Evolutionary conservation across 2,113 vertebrate genomes (phyloP), one percentile per base, ranked within the genome.

Genomic region (Hyla sarda): DNA sequence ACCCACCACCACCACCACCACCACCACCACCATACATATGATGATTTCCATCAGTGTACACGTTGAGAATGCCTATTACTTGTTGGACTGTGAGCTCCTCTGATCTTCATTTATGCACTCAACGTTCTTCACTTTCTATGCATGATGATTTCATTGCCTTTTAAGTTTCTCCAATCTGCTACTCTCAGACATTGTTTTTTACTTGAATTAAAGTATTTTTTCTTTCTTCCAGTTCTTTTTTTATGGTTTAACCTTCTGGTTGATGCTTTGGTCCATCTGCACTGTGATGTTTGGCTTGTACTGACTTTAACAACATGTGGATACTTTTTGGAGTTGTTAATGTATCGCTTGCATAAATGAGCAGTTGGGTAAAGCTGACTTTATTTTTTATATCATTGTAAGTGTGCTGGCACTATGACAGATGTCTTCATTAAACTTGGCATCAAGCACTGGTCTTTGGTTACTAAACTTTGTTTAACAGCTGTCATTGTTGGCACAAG

Each of bases 401-500:
- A 45, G 3, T 86, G 58, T 89, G 21, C 54, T 87, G 88, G 62
- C 60, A 86, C 30, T 67, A 65, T 89, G 79, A 56, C 76, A 67
- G 80, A 89, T 74, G 65, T 90, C 54, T 82, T 56, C 34, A 45
- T 89, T 90, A 86, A 89, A 71, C 80, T 82, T 89, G 85, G 45
- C 82, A 21, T 21, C 50, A 88, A 73, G 12, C 5, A 7, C 48
- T 87, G 47, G 9, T 34, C 5, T 85, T 12, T 79, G 54, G 82
- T 48, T 87, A 82, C n/a, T 69, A 87, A 82, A 81, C 21, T 88
- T 90, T 85, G 28, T 58, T 92, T 71, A 91, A 69, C 89, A 93
- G 89, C 90, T 92, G 90, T 88, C 89, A 82, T 72, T 60, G 11
- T 91, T 92, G 90, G 89, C 91, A 88, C 21, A 88, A 75, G 83